These are phyloP conservation scores for Patiria miniata DNA, from an alignment of 35 echinoderm and acorn worm species.

Conservation along the genomic window DNA sequence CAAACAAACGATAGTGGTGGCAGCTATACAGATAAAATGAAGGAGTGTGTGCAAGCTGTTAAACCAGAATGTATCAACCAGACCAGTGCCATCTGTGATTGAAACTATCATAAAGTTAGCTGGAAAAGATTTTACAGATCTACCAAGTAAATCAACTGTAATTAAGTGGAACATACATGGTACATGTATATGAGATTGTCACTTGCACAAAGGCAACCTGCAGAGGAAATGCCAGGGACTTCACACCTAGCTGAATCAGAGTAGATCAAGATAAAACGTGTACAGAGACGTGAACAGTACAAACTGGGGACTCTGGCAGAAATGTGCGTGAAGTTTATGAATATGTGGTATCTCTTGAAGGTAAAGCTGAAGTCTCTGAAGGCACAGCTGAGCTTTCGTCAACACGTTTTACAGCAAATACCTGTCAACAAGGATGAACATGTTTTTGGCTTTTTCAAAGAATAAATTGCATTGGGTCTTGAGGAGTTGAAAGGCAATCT, in stretches of 20 bases:
- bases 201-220: slow-evolving; percentile 36
- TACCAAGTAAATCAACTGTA: slow-evolving; percentile 33
- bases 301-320: slow-evolving; percentile 44
- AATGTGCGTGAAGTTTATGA: background rate
- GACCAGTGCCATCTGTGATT: slow-evolving; percentile 33
- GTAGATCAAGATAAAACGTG: background rate
- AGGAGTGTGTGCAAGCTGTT: slow-evolving; percentile 48
- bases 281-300: background rate
- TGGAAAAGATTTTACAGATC: background rate
- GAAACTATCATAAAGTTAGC: slow-evolving; percentile 39
- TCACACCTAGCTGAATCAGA: background rate
- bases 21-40: slow-evolving; percentile 3
- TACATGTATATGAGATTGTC: slow-evolving; percentile 43
- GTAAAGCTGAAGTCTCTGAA: slow-evolving; percentile 29
- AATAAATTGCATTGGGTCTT: background rate
- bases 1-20: slow-evolving; percentile 8
- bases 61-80: slow-evolving; percentile 40
- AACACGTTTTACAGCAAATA: slow-evolving; percentile 11
- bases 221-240: slow-evolving; percentile 38
- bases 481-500: background rate
- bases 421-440: background rate
- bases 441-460: slow-evolving; percentile 11
- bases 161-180: slow-evolving; percentile 53
- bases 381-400: background rate
- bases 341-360: background rate